These are phyloP conservation scores for Coptodon bakossiorum DNA, from an alignment of 2,113 vertebrate genomes.

Conservation along the genomic window DNA sequence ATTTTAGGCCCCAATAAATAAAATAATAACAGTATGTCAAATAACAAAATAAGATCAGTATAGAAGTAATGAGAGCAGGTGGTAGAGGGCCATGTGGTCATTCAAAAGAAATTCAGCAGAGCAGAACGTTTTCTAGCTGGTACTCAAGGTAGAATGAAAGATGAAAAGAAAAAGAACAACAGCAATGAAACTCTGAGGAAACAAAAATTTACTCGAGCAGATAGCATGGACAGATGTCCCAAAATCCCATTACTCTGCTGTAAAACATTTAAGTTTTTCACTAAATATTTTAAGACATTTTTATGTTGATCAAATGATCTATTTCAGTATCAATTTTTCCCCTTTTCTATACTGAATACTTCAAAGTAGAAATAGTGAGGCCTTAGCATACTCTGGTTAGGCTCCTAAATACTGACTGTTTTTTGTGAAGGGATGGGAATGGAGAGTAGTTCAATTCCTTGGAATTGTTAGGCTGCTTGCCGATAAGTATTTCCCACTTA, in stretches of 20 bases:
- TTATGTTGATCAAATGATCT: neutral
- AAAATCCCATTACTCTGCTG: neutral
- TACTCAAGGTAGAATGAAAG: neutral
- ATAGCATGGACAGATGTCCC: neutral
- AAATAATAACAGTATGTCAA: neutral
- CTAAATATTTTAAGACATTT: neutral
- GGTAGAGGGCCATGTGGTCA: neutral
- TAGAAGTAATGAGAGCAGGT: neutral
- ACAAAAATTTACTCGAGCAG: neutral
- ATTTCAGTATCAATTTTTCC: neutral
- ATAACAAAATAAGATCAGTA: neutral
- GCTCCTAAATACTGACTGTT: neutral
- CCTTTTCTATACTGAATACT: neutral
- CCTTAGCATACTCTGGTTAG: neutral
- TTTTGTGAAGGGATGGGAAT: neutral
- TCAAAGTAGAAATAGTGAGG: neutral
- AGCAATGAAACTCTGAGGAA: neutral
- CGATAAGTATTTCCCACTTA: neutral
- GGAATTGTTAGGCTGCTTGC: neutral
- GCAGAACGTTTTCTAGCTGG: neutral
- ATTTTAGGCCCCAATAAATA: constrained; percentile 8
- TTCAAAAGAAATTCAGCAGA: neutral
- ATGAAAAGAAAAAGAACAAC: neutral
- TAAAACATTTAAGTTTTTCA: neutral
- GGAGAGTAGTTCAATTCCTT: neutral